Evolutionary conservation across 2,888 invertebrate species (phyloP).

Genomic region (Conops quadrifasciatus): DNA sequence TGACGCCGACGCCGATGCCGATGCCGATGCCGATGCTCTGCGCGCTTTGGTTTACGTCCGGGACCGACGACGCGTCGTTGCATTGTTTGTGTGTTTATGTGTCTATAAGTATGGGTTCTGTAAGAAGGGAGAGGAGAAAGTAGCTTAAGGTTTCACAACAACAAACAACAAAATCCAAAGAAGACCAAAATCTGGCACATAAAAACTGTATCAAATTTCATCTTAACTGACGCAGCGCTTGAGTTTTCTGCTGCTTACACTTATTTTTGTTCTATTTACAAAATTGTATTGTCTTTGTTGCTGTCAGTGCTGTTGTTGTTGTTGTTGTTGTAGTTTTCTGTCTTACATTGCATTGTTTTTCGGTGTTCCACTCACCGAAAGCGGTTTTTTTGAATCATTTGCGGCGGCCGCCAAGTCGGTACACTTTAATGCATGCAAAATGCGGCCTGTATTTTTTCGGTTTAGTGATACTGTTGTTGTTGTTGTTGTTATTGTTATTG

Average conservation of each 20-base stretch:
- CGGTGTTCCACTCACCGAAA: background rate
- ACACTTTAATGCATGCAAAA: too few relatives aligned
- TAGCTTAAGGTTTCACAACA: background rate
- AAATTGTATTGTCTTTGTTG: background rate
- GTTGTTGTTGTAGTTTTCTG: background rate
- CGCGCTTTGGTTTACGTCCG: too few relatives aligned
- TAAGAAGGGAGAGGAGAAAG: background rate
- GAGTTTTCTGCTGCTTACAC: background rate
- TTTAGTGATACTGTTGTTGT: background rate
- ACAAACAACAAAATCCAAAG: background rate
- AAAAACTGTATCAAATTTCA: conserved; percentile 18
- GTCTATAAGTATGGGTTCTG: background rate
- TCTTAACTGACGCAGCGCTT: background rate
- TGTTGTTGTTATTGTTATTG: conserved; percentile 2
- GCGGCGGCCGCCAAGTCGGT: background rate
- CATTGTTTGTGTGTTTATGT: background rate
- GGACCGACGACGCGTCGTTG: background rate
- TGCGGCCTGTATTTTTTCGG: background rate
- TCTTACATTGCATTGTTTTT: background rate
- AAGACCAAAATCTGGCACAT: conserved; percentile 3
- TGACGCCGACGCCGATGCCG: too few relatives aligned
- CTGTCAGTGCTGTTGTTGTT: conserved; percentile 2
- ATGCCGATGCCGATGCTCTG: too few relatives aligned
- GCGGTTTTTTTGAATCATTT: background rate
- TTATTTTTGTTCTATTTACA: background rate